Conservation (phyloP, 2,888 invertebrate genomes). For the Sialis lutaria region DNA sequence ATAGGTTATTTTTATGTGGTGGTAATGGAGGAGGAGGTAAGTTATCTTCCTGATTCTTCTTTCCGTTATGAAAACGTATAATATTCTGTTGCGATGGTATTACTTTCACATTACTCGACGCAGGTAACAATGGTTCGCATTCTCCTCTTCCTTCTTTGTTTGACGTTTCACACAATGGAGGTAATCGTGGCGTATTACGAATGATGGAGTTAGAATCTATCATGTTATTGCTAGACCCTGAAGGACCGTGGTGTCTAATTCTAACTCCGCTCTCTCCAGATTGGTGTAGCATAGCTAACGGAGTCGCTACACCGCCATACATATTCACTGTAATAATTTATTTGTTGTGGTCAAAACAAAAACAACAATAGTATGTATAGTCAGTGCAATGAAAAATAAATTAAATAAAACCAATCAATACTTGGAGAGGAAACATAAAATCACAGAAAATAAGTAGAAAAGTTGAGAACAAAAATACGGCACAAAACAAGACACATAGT, state of each 20-base stretch:
- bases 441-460: too few relatives aligned
- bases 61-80: constrained; percentile 28
- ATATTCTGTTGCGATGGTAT: constrained; percentile 26
- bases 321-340: constrained; percentile 10
- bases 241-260: constrained; percentile 30
- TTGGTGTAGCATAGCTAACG: constrained; percentile 44
- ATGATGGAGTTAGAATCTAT: constrained; percentile 7
- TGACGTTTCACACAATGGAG: constrained; percentile 33
- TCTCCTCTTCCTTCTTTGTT: constrained; percentile 34
- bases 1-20: constrained; percentile 27
- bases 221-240: constrained; percentile 4
- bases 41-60: constrained; percentile 27
- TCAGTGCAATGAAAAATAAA: too few relatives aligned
- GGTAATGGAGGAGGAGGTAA: constrained; percentile 42
- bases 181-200: constrained; percentile 29
- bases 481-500: too few relatives aligned
- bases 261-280: constrained; percentile 23
- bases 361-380: not conserved
- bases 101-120: constrained; percentile 11
- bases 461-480: too few relatives aligned
- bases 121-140: constrained; percentile 38
- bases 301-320: constrained; percentile 56
- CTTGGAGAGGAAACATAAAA: too few relatives aligned
- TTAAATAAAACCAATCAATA: too few relatives aligned
- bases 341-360: not conserved